Evolutionary conservation across 2,113 vertebrate species (phyloP), one percentile per base, ranked within the genome.

Genomic region (Mixornis gularis): DNA sequence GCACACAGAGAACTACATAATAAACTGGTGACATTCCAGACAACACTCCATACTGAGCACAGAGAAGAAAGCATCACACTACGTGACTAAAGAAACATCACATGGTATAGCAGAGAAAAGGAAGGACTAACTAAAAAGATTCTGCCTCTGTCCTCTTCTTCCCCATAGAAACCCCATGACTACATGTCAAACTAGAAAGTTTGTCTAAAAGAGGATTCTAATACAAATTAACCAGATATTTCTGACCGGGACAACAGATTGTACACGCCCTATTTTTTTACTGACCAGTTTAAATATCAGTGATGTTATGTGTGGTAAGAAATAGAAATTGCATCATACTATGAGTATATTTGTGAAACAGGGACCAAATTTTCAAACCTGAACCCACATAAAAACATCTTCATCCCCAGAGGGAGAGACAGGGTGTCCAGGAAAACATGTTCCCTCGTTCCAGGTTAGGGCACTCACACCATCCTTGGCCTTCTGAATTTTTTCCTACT

Each of bases 391-490:
- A 64, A 19, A 76, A 72, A 51, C 3, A 7, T 38, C 15, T 60
- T 64, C 72, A 15, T 15, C 13, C 52, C 24, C 7, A 51, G 59
- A 68, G 4, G 19, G 13, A 36, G 26, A 70, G 15, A 15, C 10
- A 56, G 30, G 2, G 3, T 63, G 22, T 38, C 20, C 11, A 27
- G 30, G 26, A 77, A 48, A 72, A 19, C 21, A 21, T 20, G 29
- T 32, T 69, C 27, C 10, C 11, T n/a, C 1, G 2, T 64, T 17
- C 7, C 19, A 26, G 14, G 9, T 43, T 21, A 46, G 41, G 5
- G 6, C 3, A 4, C 3, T 84, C 8, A 8, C 17, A 36, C 9
- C 5, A 3, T 18, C 20, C 10, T 48, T 14, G 2, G 10, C 4
- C 8, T 73, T 51, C 30, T 76, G 10, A 69, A 5, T 30, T 44